These are phyloP conservation scores for Dicrostonyx torquatus DNA, from an alignment of 2,797 vertebrate species.

Conservation along the genomic window DNA sequence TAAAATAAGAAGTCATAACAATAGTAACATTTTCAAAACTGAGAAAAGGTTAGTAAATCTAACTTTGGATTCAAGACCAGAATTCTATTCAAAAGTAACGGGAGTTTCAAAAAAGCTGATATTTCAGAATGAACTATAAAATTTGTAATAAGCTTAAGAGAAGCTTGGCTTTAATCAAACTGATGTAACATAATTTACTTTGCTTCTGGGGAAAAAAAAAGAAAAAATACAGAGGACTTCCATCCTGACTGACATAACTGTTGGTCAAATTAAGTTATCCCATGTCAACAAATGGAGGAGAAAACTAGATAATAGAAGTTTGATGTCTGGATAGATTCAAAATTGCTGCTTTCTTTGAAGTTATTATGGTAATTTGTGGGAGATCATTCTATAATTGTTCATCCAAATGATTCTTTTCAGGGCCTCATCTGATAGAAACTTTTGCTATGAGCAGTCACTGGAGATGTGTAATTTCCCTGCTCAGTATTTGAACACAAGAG, in stretches of 20 bases:
- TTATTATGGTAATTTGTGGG: background rate
- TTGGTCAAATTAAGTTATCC: background rate
- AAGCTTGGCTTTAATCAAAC: background rate
- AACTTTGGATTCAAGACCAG: slow-evolving; percentile 34
- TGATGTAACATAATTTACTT: slow-evolving; percentile 22
- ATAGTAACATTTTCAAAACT: background rate
- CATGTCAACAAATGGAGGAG: background rate
- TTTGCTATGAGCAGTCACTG: background rate
- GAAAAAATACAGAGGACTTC: background rate
- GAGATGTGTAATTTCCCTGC: background rate
- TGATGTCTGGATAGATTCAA: slow-evolving; percentile 19
- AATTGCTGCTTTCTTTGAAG: slow-evolving; percentile 51
- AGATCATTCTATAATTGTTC: slow-evolving; percentile 9
- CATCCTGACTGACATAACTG: background rate
- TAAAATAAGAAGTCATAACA: background rate
- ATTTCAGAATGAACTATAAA: slow-evolving; percentile 30
- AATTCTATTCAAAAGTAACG: slow-evolving; percentile 35
- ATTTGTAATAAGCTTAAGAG: slow-evolving; percentile 17
- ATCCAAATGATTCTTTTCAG: background rate
- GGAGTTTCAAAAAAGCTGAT: background rate
- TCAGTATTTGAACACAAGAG: slow-evolving; percentile 15
- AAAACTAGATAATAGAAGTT: slow-evolving; percentile 24
- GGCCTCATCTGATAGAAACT: background rate
- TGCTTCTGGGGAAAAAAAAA: background rate
- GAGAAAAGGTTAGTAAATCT: slow-evolving; percentile 11